Conservation (phyloP, 2,888 invertebrate species). For the Eilema sororculum region DNA sequence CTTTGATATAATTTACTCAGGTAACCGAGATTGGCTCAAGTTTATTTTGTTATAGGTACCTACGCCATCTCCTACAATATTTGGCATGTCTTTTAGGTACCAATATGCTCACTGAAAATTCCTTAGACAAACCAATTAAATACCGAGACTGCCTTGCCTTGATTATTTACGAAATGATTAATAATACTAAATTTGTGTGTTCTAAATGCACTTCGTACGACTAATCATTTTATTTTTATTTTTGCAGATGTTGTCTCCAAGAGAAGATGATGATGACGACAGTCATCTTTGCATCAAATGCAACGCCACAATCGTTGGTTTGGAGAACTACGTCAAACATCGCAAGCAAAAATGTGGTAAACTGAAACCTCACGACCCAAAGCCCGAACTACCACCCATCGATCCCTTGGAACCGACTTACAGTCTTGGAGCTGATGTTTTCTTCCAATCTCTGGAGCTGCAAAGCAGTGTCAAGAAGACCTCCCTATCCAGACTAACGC, state of each 20-base stretch:
- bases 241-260: conserved; percentile 85
- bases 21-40: too few species aligned
- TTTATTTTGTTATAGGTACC: too few species aligned
- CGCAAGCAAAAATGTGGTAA: conserved; percentile 90
- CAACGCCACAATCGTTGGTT: conserved; percentile 92
- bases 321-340: conserved; percentile 95
- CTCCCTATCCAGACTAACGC: conserved; percentile 82
- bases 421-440: conserved; percentile 92
- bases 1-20: neutral
- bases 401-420: conserved; percentile 83
- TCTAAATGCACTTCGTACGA: too few species aligned
- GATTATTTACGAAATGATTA: neutral
- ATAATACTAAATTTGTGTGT: neutral
- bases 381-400: conserved; percentile 69
- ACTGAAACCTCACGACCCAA: conserved; percentile 58
- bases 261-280: conserved; percentile 92
- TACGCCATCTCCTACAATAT: too few species aligned
- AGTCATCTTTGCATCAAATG: conserved; percentile 96
- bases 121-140: too few species aligned
- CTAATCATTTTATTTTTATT: neutral
- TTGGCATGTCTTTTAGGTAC: neutral
- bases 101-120: neutral
- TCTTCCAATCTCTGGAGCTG: conserved; percentile 94
- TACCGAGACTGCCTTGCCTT: neutral
- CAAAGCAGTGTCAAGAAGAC: conserved; percentile 91